Evolutionary conservation across 92 coral and sea anemone genomes (phyloP), one percentile per base, ranked within the genome.

Genomic region (Nematostella vectensis): DNA sequence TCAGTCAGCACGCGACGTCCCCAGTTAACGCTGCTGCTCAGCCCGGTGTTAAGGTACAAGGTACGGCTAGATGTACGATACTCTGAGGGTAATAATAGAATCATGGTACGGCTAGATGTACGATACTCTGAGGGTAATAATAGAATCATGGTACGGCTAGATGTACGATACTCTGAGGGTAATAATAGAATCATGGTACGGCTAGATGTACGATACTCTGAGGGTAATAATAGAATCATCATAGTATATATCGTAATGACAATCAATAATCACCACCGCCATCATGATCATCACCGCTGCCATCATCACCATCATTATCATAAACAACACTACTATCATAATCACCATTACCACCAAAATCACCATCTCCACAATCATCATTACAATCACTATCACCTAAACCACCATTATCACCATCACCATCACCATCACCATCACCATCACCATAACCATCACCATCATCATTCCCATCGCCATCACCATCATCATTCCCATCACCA

Each of bases 21-120:
- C 98, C 98, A 86, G 61, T 91, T 91, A 19, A 91, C 48, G 9
- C 88, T 73, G 61, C 98, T 91, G 59, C 98, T 91, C 1, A 91
- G 81, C 9, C 98, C 98, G 18, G 98, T 91, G 71, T 91, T 91
- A 24, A 81, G 69, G 70, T 83, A 86, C 55, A 87, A 54, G 17
- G 69, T 67, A 0, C 60, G 60, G 31, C 65, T 55, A 4, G 57
- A 67, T 29, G 75, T 67, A 31, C 67, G 57, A 59, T 84, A 84
- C 11, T 54, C 94, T 84, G 22, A n/a, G n/a, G n/a, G n/a, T n/a
- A n/a, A n/a, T n/a, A n/a, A 17, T 18, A 47, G 33, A 23, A 29
- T n/a, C 55, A 87, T 52, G 17, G 69, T 67, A 0, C 60, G 60
- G 31, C 65, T 55, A 4, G 57, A 67, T 29, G 75, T 67, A 31